A percentile compares a stretch with the other conserved stretches of the same genome.
Evolutionary conservation across 92 coral and sea anemone species (phyloP).

Genomic region (Galaxea fascicularis): DNA sequence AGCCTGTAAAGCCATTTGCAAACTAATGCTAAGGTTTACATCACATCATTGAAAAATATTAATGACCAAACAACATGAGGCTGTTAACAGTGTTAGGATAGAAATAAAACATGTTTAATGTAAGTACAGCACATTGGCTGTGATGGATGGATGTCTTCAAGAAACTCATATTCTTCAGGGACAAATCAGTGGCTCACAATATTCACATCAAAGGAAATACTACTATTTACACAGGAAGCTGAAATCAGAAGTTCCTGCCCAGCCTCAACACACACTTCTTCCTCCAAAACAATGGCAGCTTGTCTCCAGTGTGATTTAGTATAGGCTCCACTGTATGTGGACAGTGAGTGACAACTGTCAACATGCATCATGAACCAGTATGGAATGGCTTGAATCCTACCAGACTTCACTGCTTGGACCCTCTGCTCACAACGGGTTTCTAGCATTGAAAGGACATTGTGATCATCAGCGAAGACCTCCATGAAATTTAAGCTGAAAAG

Average conservation of each 20-base stretch:
- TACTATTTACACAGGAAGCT: constrained; percentile 84
- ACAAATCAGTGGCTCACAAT: not conserved
- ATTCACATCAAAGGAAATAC: constrained; percentile 48
- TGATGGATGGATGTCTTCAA: too few relatives aligned
- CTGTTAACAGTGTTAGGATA: too few relatives aligned
- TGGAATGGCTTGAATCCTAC: constrained; percentile 85
- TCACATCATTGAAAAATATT: too few relatives aligned
- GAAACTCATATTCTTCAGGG: not conserved
- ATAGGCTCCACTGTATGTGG: constrained; percentile 80
- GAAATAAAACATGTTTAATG: too few relatives aligned
- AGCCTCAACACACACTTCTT: constrained; percentile 64
- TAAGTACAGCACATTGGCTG: too few relatives aligned
- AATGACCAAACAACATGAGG: too few relatives aligned
- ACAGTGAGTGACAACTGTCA: constrained; percentile 48
- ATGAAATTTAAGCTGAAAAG: constrained; percentile 79
- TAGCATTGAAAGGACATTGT: constrained; percentile 68
- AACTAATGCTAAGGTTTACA: too few relatives aligned
- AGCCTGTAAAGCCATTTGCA: too few relatives aligned
- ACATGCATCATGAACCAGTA: constrained; percentile 87
- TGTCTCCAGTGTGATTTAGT: constrained; percentile 89
- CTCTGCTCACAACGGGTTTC: constrained; percentile 59
- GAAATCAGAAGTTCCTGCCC: constrained; percentile 79
- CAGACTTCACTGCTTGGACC: constrained; percentile 68
- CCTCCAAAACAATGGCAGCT: constrained; percentile 80
- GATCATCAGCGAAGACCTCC: constrained; percentile 64